These are phyloP conservation scores for Molanna angustata DNA, from an alignment of 2,888 invertebrate genomes.

Conservation along the genomic window DNA sequence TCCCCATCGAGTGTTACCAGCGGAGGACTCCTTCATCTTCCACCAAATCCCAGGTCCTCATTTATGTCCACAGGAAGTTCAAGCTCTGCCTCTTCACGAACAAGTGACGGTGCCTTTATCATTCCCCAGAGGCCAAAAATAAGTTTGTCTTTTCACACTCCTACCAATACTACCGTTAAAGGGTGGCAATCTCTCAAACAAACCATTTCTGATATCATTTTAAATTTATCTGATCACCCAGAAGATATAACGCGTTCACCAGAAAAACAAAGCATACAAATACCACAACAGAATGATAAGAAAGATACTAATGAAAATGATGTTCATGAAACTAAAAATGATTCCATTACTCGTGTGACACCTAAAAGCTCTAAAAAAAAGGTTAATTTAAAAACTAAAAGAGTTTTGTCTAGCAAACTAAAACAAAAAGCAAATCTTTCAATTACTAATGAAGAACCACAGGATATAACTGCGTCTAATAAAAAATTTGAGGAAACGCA, in stretches of 20 bases:
- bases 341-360: slow-evolving; percentile 48
- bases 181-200: slow-evolving; percentile 49
- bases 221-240: slow-evolving; percentile 41
- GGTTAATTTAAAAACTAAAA: slow-evolving; percentile 46
- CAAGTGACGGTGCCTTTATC: slow-evolving; percentile 51
- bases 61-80: slow-evolving; percentile 50
- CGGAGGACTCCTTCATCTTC: slow-evolving; percentile 34
- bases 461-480: slow-evolving; percentile 38
- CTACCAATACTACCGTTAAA: slow-evolving; percentile 47
- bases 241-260: slow-evolving; percentile 17
- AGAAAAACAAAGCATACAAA: neutral
- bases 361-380: slow-evolving; percentile 56
- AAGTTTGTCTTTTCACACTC: slow-evolving; percentile 45
- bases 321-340: slow-evolving; percentile 39
- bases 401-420: slow-evolving; percentile 48
- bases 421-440: slow-evolving; percentile 49
- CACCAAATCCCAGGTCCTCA: slow-evolving; percentile 39
- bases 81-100: slow-evolving; percentile 44
- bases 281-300: slow-evolving; percentile 34
- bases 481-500: slow-evolving; percentile 12
- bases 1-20: slow-evolving; percentile 54
- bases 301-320: slow-evolving; percentile 1
- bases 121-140: slow-evolving; percentile 53
- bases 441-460: slow-evolving; percentile 48
- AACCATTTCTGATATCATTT: slow-evolving; percentile 49